These are phyloP conservation scores for Drepana arcuata DNA, from an alignment of 1,140 invertebrate species.

Conservation along the genomic window DNA sequence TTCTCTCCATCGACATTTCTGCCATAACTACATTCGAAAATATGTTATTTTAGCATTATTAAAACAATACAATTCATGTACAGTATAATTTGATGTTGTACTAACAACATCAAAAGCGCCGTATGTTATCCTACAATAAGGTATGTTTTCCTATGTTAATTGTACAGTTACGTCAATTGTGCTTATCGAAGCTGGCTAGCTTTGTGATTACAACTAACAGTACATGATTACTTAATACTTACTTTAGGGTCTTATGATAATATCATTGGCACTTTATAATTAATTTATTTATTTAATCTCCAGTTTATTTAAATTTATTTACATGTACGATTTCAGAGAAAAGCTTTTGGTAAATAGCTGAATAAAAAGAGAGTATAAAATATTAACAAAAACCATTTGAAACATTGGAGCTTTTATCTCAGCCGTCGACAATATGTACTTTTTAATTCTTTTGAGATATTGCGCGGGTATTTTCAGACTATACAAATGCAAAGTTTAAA, in stretches of 20 bases:
- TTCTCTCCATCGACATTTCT: conserved; percentile 33
- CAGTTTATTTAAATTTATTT: conserved; percentile 18
- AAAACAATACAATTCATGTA: conserved; percentile 16
- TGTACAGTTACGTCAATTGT: conserved; percentile 3
- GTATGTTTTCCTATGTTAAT: conserved; percentile 2
- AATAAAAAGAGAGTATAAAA: no score
- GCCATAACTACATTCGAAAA: conserved; percentile 49
- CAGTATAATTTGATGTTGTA: conserved; percentile 9
- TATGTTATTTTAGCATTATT: conserved; percentile 37
- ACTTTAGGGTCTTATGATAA: no score
- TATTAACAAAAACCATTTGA: no score
- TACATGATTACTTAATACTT: no score
- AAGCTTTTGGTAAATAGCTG: no score
- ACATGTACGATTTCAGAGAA: conserved; percentile 18
- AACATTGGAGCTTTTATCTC: no score
- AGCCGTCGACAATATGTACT: no score
- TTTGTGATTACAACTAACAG: conserved; percentile 6
- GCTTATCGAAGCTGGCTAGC: conserved; percentile 2
- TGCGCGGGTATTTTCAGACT: no score
- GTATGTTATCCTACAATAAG: conserved; percentile 5
- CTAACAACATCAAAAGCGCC: conserved; percentile 27
- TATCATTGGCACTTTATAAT: conserved; percentile 32
- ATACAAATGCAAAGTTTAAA: no score
- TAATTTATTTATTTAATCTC: conserved; percentile 10
- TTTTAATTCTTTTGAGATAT: no score